Evolutionary conservation across 2,888 invertebrate species (phyloP).

Genomic region (Xestoiulus laeticollis): DNA sequence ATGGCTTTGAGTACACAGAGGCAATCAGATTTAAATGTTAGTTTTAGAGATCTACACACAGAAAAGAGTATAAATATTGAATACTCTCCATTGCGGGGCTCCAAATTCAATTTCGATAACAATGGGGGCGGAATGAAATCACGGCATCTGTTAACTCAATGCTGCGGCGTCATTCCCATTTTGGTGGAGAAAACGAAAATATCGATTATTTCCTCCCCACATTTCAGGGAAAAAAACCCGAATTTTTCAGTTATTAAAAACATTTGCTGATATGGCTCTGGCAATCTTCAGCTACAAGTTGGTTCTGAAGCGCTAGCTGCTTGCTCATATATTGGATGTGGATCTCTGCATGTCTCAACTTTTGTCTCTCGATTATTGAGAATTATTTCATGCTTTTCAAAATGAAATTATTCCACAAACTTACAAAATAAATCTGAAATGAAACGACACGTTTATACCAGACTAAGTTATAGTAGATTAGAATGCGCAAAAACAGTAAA

Average conservation of each 20-base stretch:
- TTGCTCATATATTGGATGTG: too few relatives aligned
- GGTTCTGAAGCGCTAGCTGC: too few relatives aligned
- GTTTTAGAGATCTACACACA: slow-evolving; percentile 10
- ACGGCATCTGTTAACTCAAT: slow-evolving; percentile 1
- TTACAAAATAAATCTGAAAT: too few relatives aligned
- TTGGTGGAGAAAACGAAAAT: neutral
- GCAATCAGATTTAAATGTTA: slow-evolving; percentile 22
- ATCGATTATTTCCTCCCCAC: neutral
- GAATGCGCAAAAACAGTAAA: too few relatives aligned
- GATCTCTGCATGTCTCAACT: too few relatives aligned
- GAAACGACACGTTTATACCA: too few relatives aligned
- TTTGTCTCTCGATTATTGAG: too few relatives aligned
- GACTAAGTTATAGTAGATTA: too few relatives aligned
- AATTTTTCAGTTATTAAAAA: slow-evolving; percentile 23
- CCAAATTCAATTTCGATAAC: slow-evolving; percentile 28
- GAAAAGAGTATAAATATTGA: slow-evolving; percentile 28
- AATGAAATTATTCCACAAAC: too few relatives aligned
- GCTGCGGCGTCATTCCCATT: slow-evolving; percentile 20
- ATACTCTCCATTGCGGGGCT: neutral
- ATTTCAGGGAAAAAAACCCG: neutral
- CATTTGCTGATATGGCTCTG: neutral
- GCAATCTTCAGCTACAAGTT: neutral
- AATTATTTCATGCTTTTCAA: too few relatives aligned
- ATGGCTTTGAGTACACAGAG: neutral
- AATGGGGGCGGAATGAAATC: slow-evolving; percentile 33